Percentiles rank a stretch among this genome's conserved stretches.
These are phyloP conservation scores for Stichodactyla mertensii DNA, from an alignment of 64 coral and sea anemone species.

Conservation along the genomic window DNA sequence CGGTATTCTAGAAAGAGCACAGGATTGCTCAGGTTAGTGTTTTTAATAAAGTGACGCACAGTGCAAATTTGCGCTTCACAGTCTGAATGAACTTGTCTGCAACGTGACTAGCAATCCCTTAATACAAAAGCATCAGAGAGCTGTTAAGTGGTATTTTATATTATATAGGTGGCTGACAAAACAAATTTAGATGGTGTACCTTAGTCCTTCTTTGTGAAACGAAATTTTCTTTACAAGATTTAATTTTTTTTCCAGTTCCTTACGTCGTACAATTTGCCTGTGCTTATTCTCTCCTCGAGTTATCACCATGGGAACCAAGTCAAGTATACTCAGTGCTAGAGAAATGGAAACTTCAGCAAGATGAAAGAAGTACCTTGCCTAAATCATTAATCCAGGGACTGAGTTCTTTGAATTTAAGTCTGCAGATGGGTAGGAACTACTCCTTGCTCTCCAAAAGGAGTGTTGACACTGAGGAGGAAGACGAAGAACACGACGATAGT, in stretches of 20 bases:
- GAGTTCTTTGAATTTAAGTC: not conserved
- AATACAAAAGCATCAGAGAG: no score
- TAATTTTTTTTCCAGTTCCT: slow-evolving; percentile 7
- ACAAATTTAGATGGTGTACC: no score
- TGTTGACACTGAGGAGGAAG: not conserved
- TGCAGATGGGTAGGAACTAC: not conserved
- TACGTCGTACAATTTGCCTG: slow-evolving; percentile 35
- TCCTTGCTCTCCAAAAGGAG: not conserved
- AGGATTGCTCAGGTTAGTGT: not conserved
- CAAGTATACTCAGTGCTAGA: slow-evolving; percentile 9
- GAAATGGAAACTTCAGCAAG: slow-evolving; percentile 22
- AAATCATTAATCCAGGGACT: slow-evolving; percentile 3
- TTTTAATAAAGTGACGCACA: no score
- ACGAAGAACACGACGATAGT: not conserved
- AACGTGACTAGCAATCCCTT: no score
- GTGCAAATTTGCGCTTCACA: no score
- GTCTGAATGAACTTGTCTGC: no score
- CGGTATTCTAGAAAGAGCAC: not conserved
- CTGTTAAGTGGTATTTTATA: no score
- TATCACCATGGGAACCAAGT: slow-evolving; percentile 40
- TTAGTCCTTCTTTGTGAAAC: no score
- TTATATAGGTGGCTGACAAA: no score
- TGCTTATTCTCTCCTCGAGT: slow-evolving; percentile 40
- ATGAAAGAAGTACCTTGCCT: not conserved
- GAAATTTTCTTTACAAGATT: no score